Conservation (phyloP, 2,113 vertebrate species). For the Ochotona curzoniae region DNA sequence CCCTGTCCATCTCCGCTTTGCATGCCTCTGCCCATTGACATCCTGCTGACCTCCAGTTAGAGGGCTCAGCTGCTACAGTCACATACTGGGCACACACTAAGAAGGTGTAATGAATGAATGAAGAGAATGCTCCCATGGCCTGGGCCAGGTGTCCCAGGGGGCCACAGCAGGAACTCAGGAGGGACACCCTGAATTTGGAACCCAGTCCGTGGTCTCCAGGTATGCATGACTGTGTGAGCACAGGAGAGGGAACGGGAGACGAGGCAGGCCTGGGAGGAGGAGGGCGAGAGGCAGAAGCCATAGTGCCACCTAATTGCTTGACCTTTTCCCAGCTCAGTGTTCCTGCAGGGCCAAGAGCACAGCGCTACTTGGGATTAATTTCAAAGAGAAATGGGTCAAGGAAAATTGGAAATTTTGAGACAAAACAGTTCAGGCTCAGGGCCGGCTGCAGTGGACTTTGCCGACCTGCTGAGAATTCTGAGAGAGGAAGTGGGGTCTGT, state of each 20-base stretch:
- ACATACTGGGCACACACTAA: rapidly evolving
- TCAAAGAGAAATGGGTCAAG: constrained; percentile 78
- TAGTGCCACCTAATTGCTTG: constrained; percentile 8
- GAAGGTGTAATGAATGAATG: not conserved
- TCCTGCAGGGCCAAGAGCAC: constrained; percentile 51
- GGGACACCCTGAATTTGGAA: not conserved
- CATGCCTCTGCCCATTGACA: not conserved
- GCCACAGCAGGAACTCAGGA: not conserved
- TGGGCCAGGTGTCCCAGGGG: too few species aligned
- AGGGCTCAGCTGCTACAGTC: not conserved
- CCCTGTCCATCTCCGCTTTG: not conserved
- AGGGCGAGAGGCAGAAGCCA: not conserved
- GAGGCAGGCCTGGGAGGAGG: not conserved
- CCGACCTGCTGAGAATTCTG: constrained; percentile 34
- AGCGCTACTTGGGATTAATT: constrained; percentile 57
- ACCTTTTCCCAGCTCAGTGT: constrained; percentile 47
- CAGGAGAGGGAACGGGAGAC: not conserved
- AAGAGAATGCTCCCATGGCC: rapidly evolving
- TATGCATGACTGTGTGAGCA: too few species aligned
- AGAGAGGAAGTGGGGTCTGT: not conserved
- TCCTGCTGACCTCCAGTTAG: too few species aligned
- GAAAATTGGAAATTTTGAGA: constrained; percentile 75
- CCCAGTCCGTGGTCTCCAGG: not conserved
- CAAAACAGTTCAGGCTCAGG: constrained; percentile 62
- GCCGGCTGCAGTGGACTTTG: constrained; percentile 42